Percentiles rank a stretch among this genome's conserved stretches.
Evolutionary conservation across 1,140 invertebrate species (phyloP).

Genomic region (Drosophila burlai): DNA sequence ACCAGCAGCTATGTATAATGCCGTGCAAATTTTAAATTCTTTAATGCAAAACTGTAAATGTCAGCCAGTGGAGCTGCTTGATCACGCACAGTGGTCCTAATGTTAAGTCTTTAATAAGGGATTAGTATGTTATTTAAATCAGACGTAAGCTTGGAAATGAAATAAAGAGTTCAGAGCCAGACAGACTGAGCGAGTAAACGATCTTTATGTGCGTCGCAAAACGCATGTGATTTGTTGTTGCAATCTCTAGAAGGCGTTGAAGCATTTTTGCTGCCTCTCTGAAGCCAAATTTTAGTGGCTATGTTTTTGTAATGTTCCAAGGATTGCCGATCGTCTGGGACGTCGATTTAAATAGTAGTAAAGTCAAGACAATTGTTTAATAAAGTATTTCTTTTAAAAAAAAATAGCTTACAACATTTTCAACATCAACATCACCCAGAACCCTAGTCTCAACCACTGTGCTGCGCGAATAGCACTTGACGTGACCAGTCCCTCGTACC

Average conservation of each 20-base stretch:
- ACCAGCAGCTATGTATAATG: conserved; percentile 23
- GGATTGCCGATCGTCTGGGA: background rate
- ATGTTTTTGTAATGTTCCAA: background rate
- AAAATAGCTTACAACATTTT: background rate
- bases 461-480: conserved; percentile 40
- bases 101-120: background rate
- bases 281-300: background rate
- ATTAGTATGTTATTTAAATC: background rate
- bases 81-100: conserved; percentile 44
- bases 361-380: background rate
- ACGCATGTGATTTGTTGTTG: background rate
- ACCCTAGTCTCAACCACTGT: conserved; percentile 14
- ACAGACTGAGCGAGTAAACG: too few relatives aligned
- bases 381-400: background rate
- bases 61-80: conserved; percentile 30
- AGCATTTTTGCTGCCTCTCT: too few relatives aligned
- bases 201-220: background rate
- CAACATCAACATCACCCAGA: background rate
- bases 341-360: background rate
- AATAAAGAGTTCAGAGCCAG: background rate
- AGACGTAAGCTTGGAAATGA: background rate
- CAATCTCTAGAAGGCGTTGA: too few relatives aligned
- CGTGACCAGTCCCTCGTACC: conserved; percentile 36
- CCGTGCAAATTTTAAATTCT: conserved; percentile 59
- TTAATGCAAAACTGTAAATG: conserved; percentile 57